phyloP scores from a whole-genome alignment of 2,888 invertebrate genomes.

The Catonia carolina region DNA sequence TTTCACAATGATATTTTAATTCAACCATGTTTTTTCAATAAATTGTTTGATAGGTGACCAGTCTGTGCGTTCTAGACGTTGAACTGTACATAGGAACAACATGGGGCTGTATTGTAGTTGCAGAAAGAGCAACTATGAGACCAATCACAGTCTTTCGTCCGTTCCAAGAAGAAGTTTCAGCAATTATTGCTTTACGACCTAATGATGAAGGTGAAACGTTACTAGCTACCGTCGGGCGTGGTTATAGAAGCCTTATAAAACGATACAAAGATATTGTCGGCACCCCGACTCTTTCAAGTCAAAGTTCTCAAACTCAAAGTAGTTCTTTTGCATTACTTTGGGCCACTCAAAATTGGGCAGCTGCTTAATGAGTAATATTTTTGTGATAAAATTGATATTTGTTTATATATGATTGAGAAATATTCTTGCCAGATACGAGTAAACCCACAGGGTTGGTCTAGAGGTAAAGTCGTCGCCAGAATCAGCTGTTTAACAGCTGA shows the following conservation, averaged over 20 bases:
- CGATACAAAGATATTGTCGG: slow-evolving; percentile 26
- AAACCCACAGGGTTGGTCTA: too few relatives aligned
- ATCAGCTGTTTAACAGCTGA: too few relatives aligned
- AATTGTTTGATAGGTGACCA: slow-evolving; percentile 70
- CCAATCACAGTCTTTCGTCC: slow-evolving; percentile 91
- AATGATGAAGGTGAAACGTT: slow-evolving; percentile 40
- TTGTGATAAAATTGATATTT: neutral
- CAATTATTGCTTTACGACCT: slow-evolving; percentile 53
- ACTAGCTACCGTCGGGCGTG: slow-evolving; percentile 73
- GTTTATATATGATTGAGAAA: too few relatives aligned
- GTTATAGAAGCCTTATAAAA: slow-evolving; percentile 67
- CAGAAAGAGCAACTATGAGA: slow-evolving; percentile 68
- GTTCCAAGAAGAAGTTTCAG: slow-evolving; percentile 70
- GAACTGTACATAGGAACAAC: slow-evolving; percentile 88
- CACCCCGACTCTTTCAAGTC: slow-evolving; percentile 15
- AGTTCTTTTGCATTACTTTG: slow-evolving; percentile 30
- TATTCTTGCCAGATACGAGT: too few relatives aligned
- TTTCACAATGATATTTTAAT: neutral
- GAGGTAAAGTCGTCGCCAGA: too few relatives aligned
- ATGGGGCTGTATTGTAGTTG: slow-evolving; percentile 89
- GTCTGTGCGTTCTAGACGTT: slow-evolving; percentile 58
- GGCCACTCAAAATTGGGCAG: slow-evolving; percentile 33
- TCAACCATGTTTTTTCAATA: slow-evolving; percentile 20
- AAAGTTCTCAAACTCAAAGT: slow-evolving; percentile 9
- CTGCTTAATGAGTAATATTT: slow-evolving; percentile 23